Evolutionary conservation across 2,888 invertebrate species (phyloP).

Genomic region (Pristionchus japonicus): DNA sequence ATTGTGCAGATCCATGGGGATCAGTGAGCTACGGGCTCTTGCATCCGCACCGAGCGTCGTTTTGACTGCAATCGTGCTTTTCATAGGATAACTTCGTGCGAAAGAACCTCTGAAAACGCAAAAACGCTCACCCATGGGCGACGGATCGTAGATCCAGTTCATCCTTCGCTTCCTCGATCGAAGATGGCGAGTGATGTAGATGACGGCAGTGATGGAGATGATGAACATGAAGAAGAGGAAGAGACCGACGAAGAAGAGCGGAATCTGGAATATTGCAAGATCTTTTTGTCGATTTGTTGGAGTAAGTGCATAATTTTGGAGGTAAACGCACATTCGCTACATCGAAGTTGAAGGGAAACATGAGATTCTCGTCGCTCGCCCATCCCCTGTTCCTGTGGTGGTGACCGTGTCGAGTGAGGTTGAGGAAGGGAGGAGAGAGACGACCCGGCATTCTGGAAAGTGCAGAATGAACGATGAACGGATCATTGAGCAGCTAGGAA

Average conservation of each 20-base stretch:
- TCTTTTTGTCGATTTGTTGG: too few species aligned
- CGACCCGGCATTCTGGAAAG: slow-evolving; percentile 37
- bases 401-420: slow-evolving; percentile 23
- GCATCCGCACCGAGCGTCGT: background rate
- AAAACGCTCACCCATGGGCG: background rate
- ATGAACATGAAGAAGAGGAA: slow-evolving; percentile 34
- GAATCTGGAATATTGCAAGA: background rate
- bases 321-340: background rate
- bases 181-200: slow-evolving; percentile 13
- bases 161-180: background rate
- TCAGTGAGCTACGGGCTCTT: background rate
- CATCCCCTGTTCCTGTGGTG: background rate
- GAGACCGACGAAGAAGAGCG: background rate
- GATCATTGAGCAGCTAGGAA: background rate
- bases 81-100: background rate
- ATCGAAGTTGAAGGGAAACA: slow-evolving; percentile 15
- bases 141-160: slow-evolving; percentile 19
- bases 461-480: background rate
- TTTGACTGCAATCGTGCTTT: background rate
- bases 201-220: background rate
- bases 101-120: background rate
- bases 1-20: background rate
- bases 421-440: slow-evolving; percentile 24
- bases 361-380: background rate
- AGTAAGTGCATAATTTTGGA: too few species aligned